A percentile compares a stretch with the other conserved stretches of the same genome.
These are phyloP conservation scores for Corticium candelabrum DNA, from an alignment of 37 sponge, comb jelly and placozoan species.

Conservation along the genomic window DNA sequence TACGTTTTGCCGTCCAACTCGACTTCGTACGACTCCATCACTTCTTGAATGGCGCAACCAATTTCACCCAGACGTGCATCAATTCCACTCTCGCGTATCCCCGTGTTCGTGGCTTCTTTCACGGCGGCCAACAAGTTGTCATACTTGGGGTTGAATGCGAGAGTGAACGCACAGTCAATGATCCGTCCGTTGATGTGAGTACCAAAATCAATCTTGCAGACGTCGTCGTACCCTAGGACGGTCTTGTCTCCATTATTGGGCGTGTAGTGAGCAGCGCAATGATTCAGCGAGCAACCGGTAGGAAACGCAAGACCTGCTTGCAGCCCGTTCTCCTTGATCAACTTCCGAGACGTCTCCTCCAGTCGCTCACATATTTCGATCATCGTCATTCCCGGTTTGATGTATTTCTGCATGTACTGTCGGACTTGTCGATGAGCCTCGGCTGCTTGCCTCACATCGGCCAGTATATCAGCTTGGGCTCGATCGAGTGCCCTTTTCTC, in stretches of 20 bases:
- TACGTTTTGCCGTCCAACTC: constrained; percentile 89
- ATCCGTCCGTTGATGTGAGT: constrained; percentile 90
- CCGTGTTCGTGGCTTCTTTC: constrained; percentile 86
- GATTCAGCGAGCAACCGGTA: constrained; percentile 92
- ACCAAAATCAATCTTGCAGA: constrained; percentile 97
- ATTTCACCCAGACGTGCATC: constrained; percentile 93
- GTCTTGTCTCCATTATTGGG: constrained; percentile 95
- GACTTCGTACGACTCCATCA: constrained; percentile 96
- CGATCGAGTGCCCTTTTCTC: constrained; percentile 87
- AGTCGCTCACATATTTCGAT: constrained; percentile 86
- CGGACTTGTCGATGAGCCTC: constrained; percentile 83
- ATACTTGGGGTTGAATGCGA: constrained; percentile 90
- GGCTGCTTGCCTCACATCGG: constrained; percentile 80
- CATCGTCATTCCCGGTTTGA: constrained; percentile 89
- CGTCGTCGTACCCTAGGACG: constrained; percentile 90
- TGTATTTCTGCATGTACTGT: constrained; percentile 72
- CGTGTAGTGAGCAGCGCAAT: constrained; percentile 99
- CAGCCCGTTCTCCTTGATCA: constrained; percentile 80
- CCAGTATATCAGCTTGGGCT: constrained; percentile 42
- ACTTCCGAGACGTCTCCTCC: constrained; percentile 63
- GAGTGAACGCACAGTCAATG: constrained; percentile 98
- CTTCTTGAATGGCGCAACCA: constrained; percentile 92
- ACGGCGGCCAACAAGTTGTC: constrained; percentile 81
- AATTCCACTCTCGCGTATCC: constrained; percentile 81
- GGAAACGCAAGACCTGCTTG: constrained; percentile 93